phyloP scores from a whole-genome alignment of 2,797 vertebrate species.

The Muscicapa striata region DNA sequence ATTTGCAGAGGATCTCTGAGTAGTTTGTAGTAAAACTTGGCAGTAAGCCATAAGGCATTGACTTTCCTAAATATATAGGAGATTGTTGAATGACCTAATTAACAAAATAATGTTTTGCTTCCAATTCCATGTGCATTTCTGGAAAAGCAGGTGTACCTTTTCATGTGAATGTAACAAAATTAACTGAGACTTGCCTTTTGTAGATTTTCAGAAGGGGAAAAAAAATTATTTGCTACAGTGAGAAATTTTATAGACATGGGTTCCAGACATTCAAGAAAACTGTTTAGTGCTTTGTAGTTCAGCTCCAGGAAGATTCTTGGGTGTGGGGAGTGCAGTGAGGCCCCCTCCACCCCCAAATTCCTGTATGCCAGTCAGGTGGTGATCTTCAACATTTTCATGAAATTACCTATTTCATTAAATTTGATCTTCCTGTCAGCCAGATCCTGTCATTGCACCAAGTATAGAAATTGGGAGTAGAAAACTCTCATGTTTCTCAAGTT shows the following conservation, averaged over 20 bases:
- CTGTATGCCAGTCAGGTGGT: not conserved
- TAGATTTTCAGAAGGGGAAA: not conserved
- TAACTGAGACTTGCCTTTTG: not conserved
- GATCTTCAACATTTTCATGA: not conserved
- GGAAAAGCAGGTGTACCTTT: not conserved
- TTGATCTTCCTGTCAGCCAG: not conserved
- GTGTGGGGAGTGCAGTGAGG: not conserved
- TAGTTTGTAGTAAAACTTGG: constrained; percentile 3
- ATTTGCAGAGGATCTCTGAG: constrained; percentile 11
- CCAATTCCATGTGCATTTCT: not conserved
- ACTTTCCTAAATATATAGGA: not conserved
- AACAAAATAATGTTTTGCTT: constrained; percentile 32
- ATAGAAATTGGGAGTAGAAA: not conserved
- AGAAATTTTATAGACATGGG: not conserved
- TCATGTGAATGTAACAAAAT: not conserved
- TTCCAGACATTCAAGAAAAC: not conserved
- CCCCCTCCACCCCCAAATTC: not conserved
- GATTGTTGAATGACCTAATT: not conserved
- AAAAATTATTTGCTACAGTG: not conserved
- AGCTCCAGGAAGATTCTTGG: not conserved
- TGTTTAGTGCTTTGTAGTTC: not conserved
- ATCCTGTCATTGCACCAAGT: not conserved
- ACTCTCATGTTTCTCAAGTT: not conserved
- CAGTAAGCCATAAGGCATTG: not conserved
- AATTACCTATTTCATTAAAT: not conserved